Evolutionary conservation across 1,140 invertebrate genomes (phyloP).

Genomic region (Drosophila pseudoananassae): DNA sequence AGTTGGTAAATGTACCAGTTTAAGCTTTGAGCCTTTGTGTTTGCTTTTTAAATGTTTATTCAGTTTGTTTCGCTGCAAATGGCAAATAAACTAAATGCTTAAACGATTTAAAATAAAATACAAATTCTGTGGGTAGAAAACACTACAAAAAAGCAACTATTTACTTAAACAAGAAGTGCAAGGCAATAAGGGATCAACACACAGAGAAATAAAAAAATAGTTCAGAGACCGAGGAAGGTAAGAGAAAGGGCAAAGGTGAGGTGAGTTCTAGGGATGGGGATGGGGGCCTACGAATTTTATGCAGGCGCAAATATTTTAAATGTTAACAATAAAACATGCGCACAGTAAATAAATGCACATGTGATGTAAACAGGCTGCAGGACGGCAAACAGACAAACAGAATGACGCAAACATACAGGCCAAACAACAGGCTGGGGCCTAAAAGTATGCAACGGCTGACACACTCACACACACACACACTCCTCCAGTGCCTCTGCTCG

Average conservation of each 20-base stretch:
- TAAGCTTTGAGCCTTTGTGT: background rate
- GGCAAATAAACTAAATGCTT: constrained; percentile 53
- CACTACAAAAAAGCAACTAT: background rate
- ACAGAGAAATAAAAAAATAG: constrained; percentile 5
- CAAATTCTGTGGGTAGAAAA: constrained; percentile 24
- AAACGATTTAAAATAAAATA: constrained; percentile 34
- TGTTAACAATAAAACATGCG: constrained; percentile 77
- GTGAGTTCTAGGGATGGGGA: background rate
- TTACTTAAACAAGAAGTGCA: background rate
- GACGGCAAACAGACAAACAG: constrained; percentile 38
- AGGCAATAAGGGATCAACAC: constrained; percentile 23
- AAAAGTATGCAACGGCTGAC: constrained; percentile 65
- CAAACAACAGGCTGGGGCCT: constrained; percentile 43
- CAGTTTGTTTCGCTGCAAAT: constrained; percentile 15
- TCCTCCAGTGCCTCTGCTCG: background rate
- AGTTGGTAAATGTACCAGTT: background rate
- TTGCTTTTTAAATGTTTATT: background rate
- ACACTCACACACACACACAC: too few relatives aligned
- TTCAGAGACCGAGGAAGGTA: constrained; percentile 15
- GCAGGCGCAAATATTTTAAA: constrained; percentile 77
- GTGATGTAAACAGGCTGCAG: constrained; percentile 34
- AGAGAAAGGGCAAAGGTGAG: constrained; percentile 10
- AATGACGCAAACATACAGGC: constrained; percentile 17
- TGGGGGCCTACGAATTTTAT: constrained; percentile 50
- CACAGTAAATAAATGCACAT: constrained; percentile 70